A percentile compares a stretch with the other conserved stretches of the same genome.
Conservation (phyloP, 2,888 invertebrate genomes). For the Mycalesis mineus region DNA sequence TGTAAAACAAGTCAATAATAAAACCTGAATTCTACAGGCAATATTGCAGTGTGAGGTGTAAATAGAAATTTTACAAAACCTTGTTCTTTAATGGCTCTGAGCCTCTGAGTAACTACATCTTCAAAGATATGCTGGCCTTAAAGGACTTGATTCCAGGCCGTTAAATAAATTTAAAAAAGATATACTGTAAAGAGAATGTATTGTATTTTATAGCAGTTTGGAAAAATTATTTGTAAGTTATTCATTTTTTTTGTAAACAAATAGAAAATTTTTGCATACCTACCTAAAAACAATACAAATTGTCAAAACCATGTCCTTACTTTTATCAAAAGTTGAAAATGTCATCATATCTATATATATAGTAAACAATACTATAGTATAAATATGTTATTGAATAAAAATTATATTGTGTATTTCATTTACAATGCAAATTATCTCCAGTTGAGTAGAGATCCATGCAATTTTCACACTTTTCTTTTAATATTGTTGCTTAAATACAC, state of each 20-base stretch:
- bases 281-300: conserved; percentile 56
- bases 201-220: background rate
- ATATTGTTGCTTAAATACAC: background rate
- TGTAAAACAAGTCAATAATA: no score
- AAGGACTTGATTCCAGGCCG: no score
- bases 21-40: no score
- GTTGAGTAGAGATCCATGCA: background rate
- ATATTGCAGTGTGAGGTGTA: no score
- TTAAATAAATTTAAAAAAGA: no score
- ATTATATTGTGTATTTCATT: background rate
- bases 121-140: no score
- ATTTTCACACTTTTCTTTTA: background rate
- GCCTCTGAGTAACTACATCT: no score
- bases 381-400: conserved; percentile 3
- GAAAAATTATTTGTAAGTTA: conserved; percentile 14
- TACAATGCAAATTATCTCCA: no score
- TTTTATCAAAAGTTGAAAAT: conserved; percentile 26
- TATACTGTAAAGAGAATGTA: no score
- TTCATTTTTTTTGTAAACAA: conserved; percentile 54
- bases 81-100: no score
- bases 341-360: background rate
- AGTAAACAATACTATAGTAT: conserved; percentile 6
- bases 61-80: no score
- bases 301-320: conserved; percentile 58
- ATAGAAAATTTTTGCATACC: conserved; percentile 64